phyloP scores from a whole-genome alignment of 2,888 invertebrate genomes.

The Cantharis nigra region DNA sequence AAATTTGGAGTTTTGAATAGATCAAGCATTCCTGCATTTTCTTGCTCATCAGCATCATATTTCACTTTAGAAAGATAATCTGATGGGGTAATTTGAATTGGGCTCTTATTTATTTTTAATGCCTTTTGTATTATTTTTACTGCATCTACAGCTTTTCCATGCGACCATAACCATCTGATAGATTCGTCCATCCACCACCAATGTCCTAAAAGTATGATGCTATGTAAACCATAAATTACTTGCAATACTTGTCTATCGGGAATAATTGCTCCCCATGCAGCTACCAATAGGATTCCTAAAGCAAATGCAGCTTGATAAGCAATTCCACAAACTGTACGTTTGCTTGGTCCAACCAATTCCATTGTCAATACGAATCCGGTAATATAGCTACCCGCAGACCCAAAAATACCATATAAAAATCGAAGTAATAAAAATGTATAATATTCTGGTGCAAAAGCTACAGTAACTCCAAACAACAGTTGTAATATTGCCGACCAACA shows the following conservation, averaged over 20 bases:
- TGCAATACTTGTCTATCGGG: constrained; percentile 76
- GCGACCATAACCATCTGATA: constrained; percentile 86
- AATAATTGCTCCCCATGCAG: constrained; percentile 80
- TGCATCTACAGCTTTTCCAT: constrained; percentile 74
- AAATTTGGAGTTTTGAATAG: constrained; percentile 82
- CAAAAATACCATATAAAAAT: constrained; percentile 79
- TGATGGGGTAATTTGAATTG: constrained; percentile 66
- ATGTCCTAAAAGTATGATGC: constrained; percentile 72
- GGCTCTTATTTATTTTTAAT: constrained; percentile 72
- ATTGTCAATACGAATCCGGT: constrained; percentile 74
- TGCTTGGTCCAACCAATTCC: constrained; percentile 82
- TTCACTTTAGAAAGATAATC: constrained; percentile 68
- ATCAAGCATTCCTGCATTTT: constrained; percentile 67
- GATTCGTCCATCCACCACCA: constrained; percentile 92
- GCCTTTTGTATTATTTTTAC: constrained; percentile 75
- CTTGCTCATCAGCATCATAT: constrained; percentile 52
- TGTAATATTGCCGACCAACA: constrained; percentile 77
- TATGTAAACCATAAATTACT: constrained; percentile 77
- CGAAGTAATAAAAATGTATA: constrained; percentile 70
- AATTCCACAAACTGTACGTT: constrained; percentile 79
- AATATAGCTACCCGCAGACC: constrained; percentile 78
- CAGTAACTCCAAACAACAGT: constrained; percentile 67
- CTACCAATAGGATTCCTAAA: constrained; percentile 79
- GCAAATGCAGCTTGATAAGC: constrained; percentile 81
- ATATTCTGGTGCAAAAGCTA: constrained; percentile 79